A percentile compares a stretch with the other conserved stretches of the same genome.
Conservation (phyloP, 92 coral and sea anemone genomes). For the Scolanthus callimorphus region DNA sequence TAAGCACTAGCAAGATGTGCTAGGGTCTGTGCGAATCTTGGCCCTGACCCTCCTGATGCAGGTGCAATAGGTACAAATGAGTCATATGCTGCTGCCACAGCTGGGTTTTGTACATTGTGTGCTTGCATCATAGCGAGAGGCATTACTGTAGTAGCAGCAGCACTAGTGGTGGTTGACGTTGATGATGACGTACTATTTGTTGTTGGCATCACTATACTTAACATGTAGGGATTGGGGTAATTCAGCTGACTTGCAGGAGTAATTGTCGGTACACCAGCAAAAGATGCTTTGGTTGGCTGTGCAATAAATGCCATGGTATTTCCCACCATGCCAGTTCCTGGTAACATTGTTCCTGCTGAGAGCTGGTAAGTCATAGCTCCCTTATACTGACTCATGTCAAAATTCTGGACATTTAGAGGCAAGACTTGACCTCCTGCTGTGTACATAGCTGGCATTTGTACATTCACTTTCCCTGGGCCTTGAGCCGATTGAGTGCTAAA, state of each 20-base stretch:
- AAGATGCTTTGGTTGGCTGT: conserved; percentile 39
- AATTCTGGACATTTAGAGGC: conserved; percentile 55
- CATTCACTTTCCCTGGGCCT: conserved; percentile 48
- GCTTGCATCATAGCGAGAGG: conserved; percentile 42
- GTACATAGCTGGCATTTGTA: conserved; percentile 55
- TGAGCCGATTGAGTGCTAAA: conserved; percentile 30
- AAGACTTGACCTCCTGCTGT: conserved; percentile 55
- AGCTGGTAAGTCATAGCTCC: conserved; percentile 73
- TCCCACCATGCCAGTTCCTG: conserved; percentile 55
- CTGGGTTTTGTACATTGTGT: conserved; percentile 51
- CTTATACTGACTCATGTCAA: conserved; percentile 64
- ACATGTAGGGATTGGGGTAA: conserved; percentile 75
- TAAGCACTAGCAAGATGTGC: conserved; percentile 95
- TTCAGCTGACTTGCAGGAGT: conserved; percentile 34
- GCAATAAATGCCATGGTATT: conserved; percentile 59
- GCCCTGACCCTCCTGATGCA: conserved; percentile 79
- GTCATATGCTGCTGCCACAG: conserved; percentile 97
- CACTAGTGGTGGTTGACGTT: conserved; percentile 49
- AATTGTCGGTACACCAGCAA: conserved; percentile 35
- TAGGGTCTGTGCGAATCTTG: conserved; percentile 87
- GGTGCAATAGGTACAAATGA: conserved; percentile 98
- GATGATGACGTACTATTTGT: conserved; percentile 45
- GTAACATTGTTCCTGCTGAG: conserved; percentile 64
- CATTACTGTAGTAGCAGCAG: conserved; percentile 30
- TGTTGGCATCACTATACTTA: conserved; percentile 86